phyloP scores from a whole-genome alignment of 1,140 invertebrate genomes.

The Parasteatoda tepidariorum region DNA sequence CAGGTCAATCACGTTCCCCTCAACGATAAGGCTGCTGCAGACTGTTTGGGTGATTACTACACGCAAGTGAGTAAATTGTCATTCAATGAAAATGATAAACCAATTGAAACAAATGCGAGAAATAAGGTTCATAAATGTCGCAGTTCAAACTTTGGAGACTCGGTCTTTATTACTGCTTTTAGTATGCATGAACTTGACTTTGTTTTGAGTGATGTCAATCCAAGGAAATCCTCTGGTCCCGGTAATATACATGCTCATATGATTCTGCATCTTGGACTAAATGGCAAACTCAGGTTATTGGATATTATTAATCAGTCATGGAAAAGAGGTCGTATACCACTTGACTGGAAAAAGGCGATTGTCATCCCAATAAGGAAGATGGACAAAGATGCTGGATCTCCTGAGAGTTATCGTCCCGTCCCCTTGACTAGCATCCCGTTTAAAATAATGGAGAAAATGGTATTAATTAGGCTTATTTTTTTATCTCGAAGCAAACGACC shows the following conservation, averaged over 20 bases:
- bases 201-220: background rate
- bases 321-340: background rate
- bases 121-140: background rate
- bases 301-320: background rate
- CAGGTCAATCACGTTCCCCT: background rate
- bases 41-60: background rate
- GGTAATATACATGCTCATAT: background rate
- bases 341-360: background rate
- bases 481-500: background rate
- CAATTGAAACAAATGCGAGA: background rate
- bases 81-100: background rate
- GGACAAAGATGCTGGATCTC: background rate
- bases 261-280: background rate
- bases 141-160: background rate
- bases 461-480: background rate
- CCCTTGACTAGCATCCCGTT: background rate
- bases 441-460: background rate
- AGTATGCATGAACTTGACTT: background rate
- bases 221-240: background rate
- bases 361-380: too few species aligned
- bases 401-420: conserved; percentile 1
- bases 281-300: background rate
- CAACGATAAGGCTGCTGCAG: background rate
- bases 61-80: background rate
- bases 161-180: background rate